Base-by-base conservation (phyloP, 2,888 invertebrate genomes). In the Caenorhabditis sp. region DNA sequence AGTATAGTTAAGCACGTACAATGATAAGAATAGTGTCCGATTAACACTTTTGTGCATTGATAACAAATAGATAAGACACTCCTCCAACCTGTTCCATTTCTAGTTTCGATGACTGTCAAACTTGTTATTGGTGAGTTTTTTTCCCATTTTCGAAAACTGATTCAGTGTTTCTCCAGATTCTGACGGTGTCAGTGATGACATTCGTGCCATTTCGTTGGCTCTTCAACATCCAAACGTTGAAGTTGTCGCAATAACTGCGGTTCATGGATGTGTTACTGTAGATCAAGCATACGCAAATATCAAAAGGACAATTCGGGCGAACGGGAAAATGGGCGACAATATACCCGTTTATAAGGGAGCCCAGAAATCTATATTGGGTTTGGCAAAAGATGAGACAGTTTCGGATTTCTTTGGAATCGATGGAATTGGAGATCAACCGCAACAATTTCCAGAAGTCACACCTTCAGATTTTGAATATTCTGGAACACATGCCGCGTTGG, bases 271-370 rank as follows among this genome's bases (percentile, higher is more conserved):
- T 72, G 80, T 83, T 21, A 71, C 76, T 14, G 85, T 79, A n/a
- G 60, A 77, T 26, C 86, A 86, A 62, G 86, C 86, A 3, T 79
- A 79, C 14, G 85, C 85, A 19, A 86, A 86, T 63, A 72, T 86
- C 23, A 78, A 82, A 43, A 72, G 86, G 59, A 82, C 84, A 0
- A 68, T 83, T 37, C 65, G 86, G 23, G 86, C 86, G 1, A 85
- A 84, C 61, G 51, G 51, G 12, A 36, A 8, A n/a, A 43, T 54
- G 17, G 31, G 72, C 66, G 14, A 27, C n/a, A 59, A 78, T 62
- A 82, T 88, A 14, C 87, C 86, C 1, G 81, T 88, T 23, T 84
- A 79, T 71, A 78, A 82, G 49, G 88, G 88, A 8, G 83, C 87
- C 6, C 58, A 62, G 8, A 69, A 69, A 23, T 66, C 66, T 2